These are phyloP conservation scores for Phaedon cochleariae DNA, from an alignment of 2,888 invertebrate genomes.

Conservation along the genomic window DNA sequence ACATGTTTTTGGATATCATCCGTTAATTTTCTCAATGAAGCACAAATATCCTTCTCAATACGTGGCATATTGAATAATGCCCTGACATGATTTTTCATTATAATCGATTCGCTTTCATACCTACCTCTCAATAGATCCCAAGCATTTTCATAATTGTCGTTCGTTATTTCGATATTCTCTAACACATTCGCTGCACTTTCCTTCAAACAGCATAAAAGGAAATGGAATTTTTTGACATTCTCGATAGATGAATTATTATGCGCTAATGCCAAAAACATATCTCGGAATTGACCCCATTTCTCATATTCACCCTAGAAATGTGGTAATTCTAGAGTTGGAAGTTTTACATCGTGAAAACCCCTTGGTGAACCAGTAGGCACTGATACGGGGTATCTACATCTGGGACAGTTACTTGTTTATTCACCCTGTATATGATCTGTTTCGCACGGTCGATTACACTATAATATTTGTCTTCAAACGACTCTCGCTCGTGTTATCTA, in stretches of 20 bases:
- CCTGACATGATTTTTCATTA: conserved; percentile 8
- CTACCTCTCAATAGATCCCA: conserved; percentile 10
- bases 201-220: conserved; percentile 1
- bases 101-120: conserved; percentile 8
- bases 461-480: neutral
- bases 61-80: conserved; percentile 4
- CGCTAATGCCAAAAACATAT: conserved; percentile 10
- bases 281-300: conserved; percentile 13
- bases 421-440: neutral
- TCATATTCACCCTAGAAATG: conserved; percentile 10
- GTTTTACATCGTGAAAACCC: neutral
- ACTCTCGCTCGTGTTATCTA: neutral
- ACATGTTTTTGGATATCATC: too few species aligned
- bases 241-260: neutral
- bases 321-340: neutral
- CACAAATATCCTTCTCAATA: neutral
- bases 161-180: neutral
- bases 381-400: neutral
- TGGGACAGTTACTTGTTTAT: neutral
- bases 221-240: conserved; percentile 10
- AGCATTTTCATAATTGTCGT: conserved; percentile 10
- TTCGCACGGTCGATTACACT: neutral
- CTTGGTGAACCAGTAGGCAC: too few species aligned
- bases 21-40: conserved; percentile 1
- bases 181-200: neutral